phyloP scores from a whole-genome alignment of 2,113 vertebrate genomes.

The Larimichthys polyactis region DNA sequence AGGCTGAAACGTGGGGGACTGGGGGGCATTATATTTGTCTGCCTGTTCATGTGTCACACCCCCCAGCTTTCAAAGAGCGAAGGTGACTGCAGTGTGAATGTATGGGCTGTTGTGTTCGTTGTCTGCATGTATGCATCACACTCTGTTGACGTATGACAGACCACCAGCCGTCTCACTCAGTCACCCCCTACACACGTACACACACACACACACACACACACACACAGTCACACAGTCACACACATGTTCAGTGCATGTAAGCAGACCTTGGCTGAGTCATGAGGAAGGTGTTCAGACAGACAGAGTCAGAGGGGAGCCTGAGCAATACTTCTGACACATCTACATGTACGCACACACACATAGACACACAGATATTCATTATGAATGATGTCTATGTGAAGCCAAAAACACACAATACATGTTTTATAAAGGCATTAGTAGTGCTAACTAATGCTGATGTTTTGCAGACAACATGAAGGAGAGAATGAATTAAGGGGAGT shows the following conservation, averaged over 20 bases:
- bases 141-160: constrained; percentile 27
- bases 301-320: constrained; percentile 29
- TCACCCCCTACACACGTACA: neutral
- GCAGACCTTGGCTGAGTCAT: constrained; percentile 69
- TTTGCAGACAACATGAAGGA: too few species aligned
- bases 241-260: neutral
- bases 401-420: neutral
- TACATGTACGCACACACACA: neutral
- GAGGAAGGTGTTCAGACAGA: constrained; percentile 51
- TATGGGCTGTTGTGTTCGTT: constrained; percentile 55
- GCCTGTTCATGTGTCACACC: constrained; percentile 13
- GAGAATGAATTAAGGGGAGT: too few species aligned
- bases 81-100: constrained; percentile 18
- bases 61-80: neutral
- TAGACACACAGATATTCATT: neutral
- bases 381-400: neutral
- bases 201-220: neutral
- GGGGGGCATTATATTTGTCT: neutral
- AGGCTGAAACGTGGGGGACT: neutral
- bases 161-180: neutral
- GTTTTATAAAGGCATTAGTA: neutral
- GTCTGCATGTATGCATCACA: constrained; percentile 64
- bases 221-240: neutral
- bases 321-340: too few species aligned
- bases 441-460: neutral